Evolutionary conservation across 2,113 vertebrate species (phyloP).

Genomic region (Hippocampus barbouri): DNA sequence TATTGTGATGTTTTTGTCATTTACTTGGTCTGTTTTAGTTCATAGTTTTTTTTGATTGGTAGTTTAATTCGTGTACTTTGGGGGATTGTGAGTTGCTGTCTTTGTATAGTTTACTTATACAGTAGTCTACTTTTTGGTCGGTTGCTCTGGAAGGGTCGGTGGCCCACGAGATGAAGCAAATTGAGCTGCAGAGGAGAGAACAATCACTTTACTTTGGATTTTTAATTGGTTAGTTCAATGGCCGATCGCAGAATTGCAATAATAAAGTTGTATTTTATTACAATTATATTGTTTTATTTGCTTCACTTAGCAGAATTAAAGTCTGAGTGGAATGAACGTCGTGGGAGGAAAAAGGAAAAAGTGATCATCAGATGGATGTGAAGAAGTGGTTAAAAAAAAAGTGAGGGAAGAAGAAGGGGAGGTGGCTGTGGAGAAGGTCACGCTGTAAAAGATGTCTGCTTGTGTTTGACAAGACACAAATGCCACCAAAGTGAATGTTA

Average conservation of each 20-base stretch:
- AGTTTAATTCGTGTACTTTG: too few relatives aligned
- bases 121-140: too few relatives aligned
- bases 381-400: neutral
- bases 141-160: too few relatives aligned
- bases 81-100: too few relatives aligned
- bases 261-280: neutral
- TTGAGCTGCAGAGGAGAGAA: neutral
- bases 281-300: neutral
- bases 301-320: neutral
- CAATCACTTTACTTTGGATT: neutral
- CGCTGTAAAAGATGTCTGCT: neutral
- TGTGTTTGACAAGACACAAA: conserved; percentile 1
- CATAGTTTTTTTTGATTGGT: too few relatives aligned
- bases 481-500: neutral
- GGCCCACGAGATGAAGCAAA: too few relatives aligned
- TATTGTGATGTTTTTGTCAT: too few relatives aligned
- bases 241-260: neutral
- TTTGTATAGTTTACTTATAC: too few relatives aligned
- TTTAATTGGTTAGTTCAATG: neutral
- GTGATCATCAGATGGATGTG: neutral
- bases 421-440: neutral
- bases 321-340: neutral
- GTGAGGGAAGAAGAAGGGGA: neutral
- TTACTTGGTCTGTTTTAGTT: too few relatives aligned
- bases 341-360: neutral